A percentile compares a stretch with the other conserved stretches of the same genome.
These are phyloP conservation scores for Corythornis madagascariensis DNA, from an alignment of 2,113 vertebrate species.

Conservation along the genomic window DNA sequence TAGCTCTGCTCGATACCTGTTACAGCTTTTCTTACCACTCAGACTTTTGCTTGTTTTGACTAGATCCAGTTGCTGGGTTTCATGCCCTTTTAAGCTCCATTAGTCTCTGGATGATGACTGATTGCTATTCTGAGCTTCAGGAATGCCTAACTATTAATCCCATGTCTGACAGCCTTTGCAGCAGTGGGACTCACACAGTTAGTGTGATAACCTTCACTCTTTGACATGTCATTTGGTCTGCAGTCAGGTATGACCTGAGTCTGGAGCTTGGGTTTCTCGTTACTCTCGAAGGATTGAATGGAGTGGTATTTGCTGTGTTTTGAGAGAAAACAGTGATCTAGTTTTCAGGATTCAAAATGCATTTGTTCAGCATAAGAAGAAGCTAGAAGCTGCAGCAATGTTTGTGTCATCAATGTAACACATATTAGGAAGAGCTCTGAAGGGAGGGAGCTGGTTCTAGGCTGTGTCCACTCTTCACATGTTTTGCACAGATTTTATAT, in stretches of 20 bases:
- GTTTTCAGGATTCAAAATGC: neutral
- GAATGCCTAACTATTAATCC: conserved; percentile 19
- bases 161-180: neutral
- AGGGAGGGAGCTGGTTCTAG: neutral
- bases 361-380: neutral
- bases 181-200: neutral
- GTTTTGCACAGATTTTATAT: neutral
- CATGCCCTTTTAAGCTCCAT: conserved; percentile 19
- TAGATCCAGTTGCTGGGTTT: neutral
- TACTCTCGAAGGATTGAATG: neutral
- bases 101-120: conserved; percentile 3
- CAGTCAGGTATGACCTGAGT: neutral
- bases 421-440: neutral
- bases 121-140: conserved; percentile 10
- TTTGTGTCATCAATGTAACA: neutral
- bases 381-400: neutral
- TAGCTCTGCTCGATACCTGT: neutral
- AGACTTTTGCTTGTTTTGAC: conserved; percentile 16
- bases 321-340: neutral
- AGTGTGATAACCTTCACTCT: neutral
- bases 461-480: neutral
- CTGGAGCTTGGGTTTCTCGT: neutral
- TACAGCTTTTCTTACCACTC: neutral
- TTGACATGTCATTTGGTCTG: neutral
- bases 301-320: neutral